Evolutionary conservation across 2,797 vertebrate species (phyloP), one percentile per base, ranked within the genome.

Genomic region (Meda fulgida): DNA sequence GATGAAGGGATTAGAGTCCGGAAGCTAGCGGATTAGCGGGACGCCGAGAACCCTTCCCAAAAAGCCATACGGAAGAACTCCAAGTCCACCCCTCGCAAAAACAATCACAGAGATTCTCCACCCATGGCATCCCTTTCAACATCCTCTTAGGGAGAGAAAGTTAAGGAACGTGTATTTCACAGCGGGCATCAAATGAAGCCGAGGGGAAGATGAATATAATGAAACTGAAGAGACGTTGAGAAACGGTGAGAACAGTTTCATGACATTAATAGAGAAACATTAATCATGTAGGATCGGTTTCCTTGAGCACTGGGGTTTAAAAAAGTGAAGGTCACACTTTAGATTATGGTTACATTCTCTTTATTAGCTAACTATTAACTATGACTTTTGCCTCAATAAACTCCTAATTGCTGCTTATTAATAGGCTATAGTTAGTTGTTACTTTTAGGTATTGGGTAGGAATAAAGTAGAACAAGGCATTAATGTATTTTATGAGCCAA

Each of bases 1-100:
- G 92, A 89, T 92, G 38, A 65, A 65, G 72, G 93, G 95, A 95
- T 96, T 95, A 96, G 91, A 83, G 78, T 89, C 92, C 92, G 93
- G 93, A 91, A 92, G 92, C 91, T 89, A 67, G 36, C 80, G 90
- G 93, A 92, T 95, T 95, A 95, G 84, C 89, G 88, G 89, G 87
- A 55, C 89, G 91, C 91, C 88, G 87, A 92, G 89, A 67, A 60
- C 60, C 89, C 92, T 65, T 87, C 78, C 67, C 43, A 55, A 80
- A 88, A 85, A 84, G 63, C 69, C 58, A 38, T 40, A 46, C 18
- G 77, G 38, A 87, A 38, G 73, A 83, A 69, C 89, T 89, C 92
- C 90, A 92, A 91, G 46, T 81, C n/a, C 92, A 90, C 91, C 87
- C 89, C 79, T 84, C 84, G 89, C 93, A 63, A 38, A 79, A 53